phyloP scores from a whole-genome alignment of 30 jellyfish, hydroid and myxozoan genomes.

The Hydractinia symbiolongicarpus region DNA sequence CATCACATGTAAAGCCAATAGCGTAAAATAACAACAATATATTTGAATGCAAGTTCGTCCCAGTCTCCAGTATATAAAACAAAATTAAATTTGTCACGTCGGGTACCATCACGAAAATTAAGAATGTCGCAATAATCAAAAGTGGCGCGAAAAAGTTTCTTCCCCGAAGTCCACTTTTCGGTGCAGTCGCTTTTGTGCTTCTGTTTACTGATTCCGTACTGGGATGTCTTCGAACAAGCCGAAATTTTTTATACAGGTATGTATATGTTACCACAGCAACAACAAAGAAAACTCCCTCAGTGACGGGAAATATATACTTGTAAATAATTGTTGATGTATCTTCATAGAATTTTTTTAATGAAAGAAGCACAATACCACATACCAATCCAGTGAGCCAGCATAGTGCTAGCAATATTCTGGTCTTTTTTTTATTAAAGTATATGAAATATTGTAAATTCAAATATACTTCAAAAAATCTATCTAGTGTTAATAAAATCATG shows the following conservation, averaged over 20 bases:
- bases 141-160: slow-evolving; percentile 18
- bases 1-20: slow-evolving; percentile 21
- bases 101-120: slow-evolving; percentile 13
- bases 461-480: slow-evolving; percentile 16
- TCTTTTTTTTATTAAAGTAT: background rate
- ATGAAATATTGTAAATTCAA: slow-evolving; percentile 1
- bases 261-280: slow-evolving; percentile 11
- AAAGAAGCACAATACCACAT: background rate
- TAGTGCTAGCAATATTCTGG: background rate
- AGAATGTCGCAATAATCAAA: slow-evolving; percentile 1
- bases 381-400: slow-evolving; percentile 9
- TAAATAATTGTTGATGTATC: background rate
- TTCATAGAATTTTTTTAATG: background rate
- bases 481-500: slow-evolving; percentile 3
- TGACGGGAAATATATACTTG: slow-evolving; percentile 13
- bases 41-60: background rate
- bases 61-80: slow-evolving; percentile 11
- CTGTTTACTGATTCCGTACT: background rate
- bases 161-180: background rate
- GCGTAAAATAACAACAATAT: slow-evolving; percentile 9
- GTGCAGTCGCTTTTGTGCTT: background rate
- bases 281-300: slow-evolving; percentile 7
- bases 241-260: slow-evolving; percentile 1
- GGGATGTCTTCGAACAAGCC: background rate
- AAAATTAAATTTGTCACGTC: slow-evolving; percentile 15